phyloP scores from a whole-genome alignment of 2,888 invertebrate species.

The Euproctis similis region DNA sequence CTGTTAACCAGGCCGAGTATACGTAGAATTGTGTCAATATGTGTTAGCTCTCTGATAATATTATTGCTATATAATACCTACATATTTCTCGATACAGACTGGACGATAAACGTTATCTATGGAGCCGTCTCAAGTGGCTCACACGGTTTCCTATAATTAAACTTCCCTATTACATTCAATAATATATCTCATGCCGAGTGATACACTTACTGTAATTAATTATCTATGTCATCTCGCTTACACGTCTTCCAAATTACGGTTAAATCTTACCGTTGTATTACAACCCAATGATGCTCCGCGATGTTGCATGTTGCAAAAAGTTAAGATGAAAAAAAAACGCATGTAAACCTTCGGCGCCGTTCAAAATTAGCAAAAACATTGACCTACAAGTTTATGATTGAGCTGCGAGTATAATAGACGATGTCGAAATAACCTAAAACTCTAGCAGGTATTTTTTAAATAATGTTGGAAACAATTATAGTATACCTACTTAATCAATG shows the following conservation, averaged over 20 bases:
- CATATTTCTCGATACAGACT: conserved; percentile 12
- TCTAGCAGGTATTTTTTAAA: too few species aligned
- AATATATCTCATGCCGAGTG: conserved; percentile 39
- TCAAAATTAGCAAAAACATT: conserved; percentile 38
- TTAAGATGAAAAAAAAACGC: conserved; percentile 25
- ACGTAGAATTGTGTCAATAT: too few species aligned
- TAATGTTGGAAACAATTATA: too few species aligned
- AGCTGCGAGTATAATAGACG: conserved; percentile 10
- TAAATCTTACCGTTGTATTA: conserved; percentile 19
- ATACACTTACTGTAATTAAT: too few species aligned
- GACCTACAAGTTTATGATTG: conserved; percentile 38
- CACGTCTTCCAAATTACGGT: conserved; percentile 27
- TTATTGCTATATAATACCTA: too few species aligned
- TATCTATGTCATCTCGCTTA: conserved; percentile 51
- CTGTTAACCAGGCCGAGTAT: too few species aligned
- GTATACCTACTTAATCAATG: too few species aligned
- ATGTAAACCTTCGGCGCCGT: conserved; percentile 38
- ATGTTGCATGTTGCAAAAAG: conserved; percentile 15
- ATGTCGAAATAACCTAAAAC: conserved; percentile 16
- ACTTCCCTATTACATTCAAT: conserved; percentile 46
- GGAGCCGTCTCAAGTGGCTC: conserved; percentile 30
- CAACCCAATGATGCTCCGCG: conserved; percentile 26
- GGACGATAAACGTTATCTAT: conserved; percentile 43
- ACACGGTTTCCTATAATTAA: conserved; percentile 47
- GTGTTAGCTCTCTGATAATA: too few species aligned